Conservation (phyloP, 2,797 vertebrate species). For the Brachyrhaphis roseni region DNA sequence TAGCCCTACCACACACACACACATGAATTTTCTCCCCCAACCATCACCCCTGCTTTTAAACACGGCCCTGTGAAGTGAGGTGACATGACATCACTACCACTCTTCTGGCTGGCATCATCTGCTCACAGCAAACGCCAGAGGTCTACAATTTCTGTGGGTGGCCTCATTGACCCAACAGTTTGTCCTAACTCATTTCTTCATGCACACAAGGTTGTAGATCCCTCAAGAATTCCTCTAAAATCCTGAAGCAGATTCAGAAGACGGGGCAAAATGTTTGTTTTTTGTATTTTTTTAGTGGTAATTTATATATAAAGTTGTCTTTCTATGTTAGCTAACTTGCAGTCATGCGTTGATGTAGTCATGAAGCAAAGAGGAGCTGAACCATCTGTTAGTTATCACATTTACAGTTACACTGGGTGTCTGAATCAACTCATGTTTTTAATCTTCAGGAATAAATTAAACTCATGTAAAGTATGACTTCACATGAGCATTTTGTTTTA, state of each 20-base stretch:
- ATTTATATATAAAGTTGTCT: slow-evolving; percentile 13
- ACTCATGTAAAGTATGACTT: slow-evolving; percentile 9
- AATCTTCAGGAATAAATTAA: slow-evolving; percentile 30
- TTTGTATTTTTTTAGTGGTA: slow-evolving; percentile 4
- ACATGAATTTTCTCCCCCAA: background rate
- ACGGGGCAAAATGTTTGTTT: slow-evolving; percentile 15
- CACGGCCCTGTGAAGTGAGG: slow-evolving; percentile 31
- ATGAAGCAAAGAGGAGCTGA: slow-evolving; percentile 26
- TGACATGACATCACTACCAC: slow-evolving; percentile 63
- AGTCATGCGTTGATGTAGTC: slow-evolving; percentile 43
- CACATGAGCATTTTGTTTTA: background rate
- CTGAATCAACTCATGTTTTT: slow-evolving; percentile 46
- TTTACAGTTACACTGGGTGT: slow-evolving; percentile 28
- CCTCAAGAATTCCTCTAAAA: slow-evolving; percentile 20
- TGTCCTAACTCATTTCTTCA: slow-evolving; percentile 27
- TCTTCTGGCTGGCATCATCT: slow-evolving; percentile 38
- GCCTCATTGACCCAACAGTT: slow-evolving; percentile 45
- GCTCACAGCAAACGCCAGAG: slow-evolving; percentile 42
- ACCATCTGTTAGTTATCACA: slow-evolving; percentile 50
- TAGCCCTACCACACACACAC: background rate
- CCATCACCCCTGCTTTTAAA: slow-evolving; percentile 7
- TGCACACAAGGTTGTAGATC: slow-evolving; percentile 26
- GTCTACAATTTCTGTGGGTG: slow-evolving; percentile 50
- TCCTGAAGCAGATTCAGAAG: background rate
- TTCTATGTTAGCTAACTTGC: slow-evolving; percentile 16